Evolutionary conservation across 2,113 vertebrate genomes (phyloP), one percentile per base, ranked within the genome.

Genomic region (Apus apus): DNA sequence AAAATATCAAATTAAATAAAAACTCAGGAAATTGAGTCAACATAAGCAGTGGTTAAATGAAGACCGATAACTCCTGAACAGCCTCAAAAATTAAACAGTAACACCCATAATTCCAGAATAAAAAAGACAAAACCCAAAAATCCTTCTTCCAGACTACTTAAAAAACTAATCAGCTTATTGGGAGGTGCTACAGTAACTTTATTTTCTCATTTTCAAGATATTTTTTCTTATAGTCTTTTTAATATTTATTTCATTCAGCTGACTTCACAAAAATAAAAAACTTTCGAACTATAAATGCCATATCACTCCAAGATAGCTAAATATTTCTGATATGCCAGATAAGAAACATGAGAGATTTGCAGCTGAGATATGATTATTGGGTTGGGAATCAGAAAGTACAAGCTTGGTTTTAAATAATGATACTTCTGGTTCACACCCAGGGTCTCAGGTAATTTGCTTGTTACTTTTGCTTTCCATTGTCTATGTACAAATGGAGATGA

Each of bases 1-100:
- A 53, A 57, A 66, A 43, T 5, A 65, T 1, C 17, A 17, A 5
- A 79, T 29, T 65, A 93, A 70, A 78, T 32, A 78, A 67, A 58
- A 84, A 30, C 5, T 57, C 65, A 81, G 38, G 16, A 90, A 92
- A 88, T 10, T 0, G 0, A 83, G 22, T 8, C 16, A 68, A 43
- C 9, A 51, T 29, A 51, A 53, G 79, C 6, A 56, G 21, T 15
- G 56, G 80, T 22, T 83, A 60, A 75, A 77, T 32, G 66, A 84
- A 92, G 45, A 67, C 9, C 0, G 0, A 57, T 13, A 10, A 68
- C 23, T 38, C 71, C 56, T 40, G 26, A 92, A 67, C 2, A 64
- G 53, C 19, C 19, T 6, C 25, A 21, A 56, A 93, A 93, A 84
- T 62, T n/a, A 89, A 58, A 16, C 18, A 88, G 57, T 5, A 48